Evolutionary conservation across 1,140 invertebrate genomes (phyloP).

Genomic region (Macrobrachium rosenbergii): DNA sequence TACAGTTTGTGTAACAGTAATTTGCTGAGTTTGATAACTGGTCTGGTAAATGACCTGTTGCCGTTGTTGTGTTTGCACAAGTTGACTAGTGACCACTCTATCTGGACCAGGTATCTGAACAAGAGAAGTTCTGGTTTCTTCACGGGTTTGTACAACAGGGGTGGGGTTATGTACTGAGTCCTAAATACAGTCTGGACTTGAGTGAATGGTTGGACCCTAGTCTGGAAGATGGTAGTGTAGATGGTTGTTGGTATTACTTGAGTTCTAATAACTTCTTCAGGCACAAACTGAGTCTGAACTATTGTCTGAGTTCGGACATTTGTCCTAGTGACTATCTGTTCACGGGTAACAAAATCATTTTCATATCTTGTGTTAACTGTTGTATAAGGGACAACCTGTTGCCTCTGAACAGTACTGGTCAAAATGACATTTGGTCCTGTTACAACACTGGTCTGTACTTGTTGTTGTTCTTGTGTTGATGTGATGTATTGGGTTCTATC

Average conservation of each 20-base stretch:
- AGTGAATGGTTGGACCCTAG: constrained; percentile 49
- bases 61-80: constrained; percentile 50
- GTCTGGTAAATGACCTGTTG: constrained; percentile 47
- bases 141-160: constrained; percentile 32
- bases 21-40: constrained; percentile 33
- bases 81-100: constrained; percentile 36
- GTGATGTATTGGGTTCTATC: constrained; percentile 46
- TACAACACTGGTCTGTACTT: constrained; percentile 35
- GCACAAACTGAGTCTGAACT: constrained; percentile 37
- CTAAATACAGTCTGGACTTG: constrained; percentile 47
- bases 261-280: constrained; percentile 47
- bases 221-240: constrained; percentile 43
- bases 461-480: constrained; percentile 36
- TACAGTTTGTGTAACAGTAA: constrained; percentile 47
- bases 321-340: constrained; percentile 50
- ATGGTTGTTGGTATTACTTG: constrained; percentile 37
- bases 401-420: constrained; percentile 38
- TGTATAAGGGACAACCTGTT: constrained; percentile 47
- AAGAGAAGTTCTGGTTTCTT: constrained; percentile 33
- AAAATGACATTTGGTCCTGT: constrained; percentile 28
- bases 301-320: constrained; percentile 46
- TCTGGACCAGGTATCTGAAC: constrained; percentile 44
- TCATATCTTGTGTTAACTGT: constrained; percentile 49
- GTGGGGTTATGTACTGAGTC: constrained; percentile 45
- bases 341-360: constrained; percentile 23